Base-by-base conservation (phyloP, 2,113 vertebrate genomes). In the Dicaeum eximium region DNA sequence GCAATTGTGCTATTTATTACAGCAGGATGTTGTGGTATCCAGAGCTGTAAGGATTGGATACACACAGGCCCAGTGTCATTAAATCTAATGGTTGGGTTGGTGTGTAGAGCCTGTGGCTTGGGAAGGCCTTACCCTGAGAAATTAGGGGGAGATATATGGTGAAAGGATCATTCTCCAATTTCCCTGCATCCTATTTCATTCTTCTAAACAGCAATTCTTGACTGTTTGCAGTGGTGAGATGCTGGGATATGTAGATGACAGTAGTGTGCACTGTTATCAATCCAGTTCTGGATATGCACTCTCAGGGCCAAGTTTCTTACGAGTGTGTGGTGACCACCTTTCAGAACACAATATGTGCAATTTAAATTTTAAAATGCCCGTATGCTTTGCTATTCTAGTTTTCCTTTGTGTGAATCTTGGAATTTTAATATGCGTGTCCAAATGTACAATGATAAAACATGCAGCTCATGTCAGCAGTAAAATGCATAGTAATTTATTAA, bases 401-500 rank as follows among this genome's bases (percentile, higher is more conserved):
- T 80, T 70, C 35, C 22, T 85, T 78, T 64, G 22, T 51, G 38
- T 27, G 75, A 73, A 77, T 58, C 40, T 90, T 80, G 24, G 42
- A 80, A 92, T 91, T 94, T 94, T 71, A 88, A 77, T 66, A 38
- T 6, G 31, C 8, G 3, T 70, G 35, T 40, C 56, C 44, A 83
- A 73, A 66, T 15, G 25, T 21, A 71, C 47, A 64, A 48, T 19
- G 81, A 90, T 58, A 90, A 94, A 94, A 92, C 78, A 86, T 96
- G 90, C 92, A 92, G 83, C 54, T 92, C 86, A 6, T 93, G 75
- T 93, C 90, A 96, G 75, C 92, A 95, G 74, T 94, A 93, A 96
- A 95, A 96, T 90, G 90, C 94, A 96, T 88, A 94, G 92, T 83
- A 87, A 94, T 96, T 96, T 95, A 96, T 97, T 96, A 88, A 73